Evolutionary conservation across 2,797 vertebrate genomes (phyloP).

Genomic region (Chaetophractus vellerosus): DNA sequence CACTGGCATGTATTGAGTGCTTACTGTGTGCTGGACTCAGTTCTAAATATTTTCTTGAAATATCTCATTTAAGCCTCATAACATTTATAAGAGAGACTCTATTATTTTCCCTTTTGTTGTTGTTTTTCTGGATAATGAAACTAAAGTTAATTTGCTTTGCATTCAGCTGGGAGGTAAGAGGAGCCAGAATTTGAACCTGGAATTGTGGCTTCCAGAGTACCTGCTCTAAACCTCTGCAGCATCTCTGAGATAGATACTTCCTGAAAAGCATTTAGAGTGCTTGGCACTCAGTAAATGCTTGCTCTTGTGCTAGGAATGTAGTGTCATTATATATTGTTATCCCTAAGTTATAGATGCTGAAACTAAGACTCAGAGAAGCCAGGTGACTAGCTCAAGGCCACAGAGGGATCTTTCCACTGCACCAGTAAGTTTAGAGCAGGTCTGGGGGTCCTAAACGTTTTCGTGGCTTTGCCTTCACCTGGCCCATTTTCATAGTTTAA

Average conservation of each 20-base stretch:
- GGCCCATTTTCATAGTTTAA: background rate
- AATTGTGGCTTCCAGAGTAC: background rate
- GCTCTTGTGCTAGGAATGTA: no score
- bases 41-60: conserved; percentile 31
- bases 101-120: background rate
- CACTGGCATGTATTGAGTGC: background rate
- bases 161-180: background rate
- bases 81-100: background rate
- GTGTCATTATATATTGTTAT: no score
- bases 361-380: background rate
- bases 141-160: background rate
- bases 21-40: background rate
- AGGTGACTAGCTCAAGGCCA: background rate
- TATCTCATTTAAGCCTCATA: conserved; percentile 20
- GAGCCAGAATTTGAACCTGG: background rate
- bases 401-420: background rate
- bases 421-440: background rate
- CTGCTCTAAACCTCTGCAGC: background rate
- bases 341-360: background rate
- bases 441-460: no score
- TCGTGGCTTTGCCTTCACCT: background rate
- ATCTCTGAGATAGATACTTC: background rate
- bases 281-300: background rate
- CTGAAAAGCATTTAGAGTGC: background rate
- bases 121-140: conserved; percentile 39